Evolutionary conservation across 2,888 invertebrate genomes (phyloP).

Genomic region (Acleris emargana): DNA sequence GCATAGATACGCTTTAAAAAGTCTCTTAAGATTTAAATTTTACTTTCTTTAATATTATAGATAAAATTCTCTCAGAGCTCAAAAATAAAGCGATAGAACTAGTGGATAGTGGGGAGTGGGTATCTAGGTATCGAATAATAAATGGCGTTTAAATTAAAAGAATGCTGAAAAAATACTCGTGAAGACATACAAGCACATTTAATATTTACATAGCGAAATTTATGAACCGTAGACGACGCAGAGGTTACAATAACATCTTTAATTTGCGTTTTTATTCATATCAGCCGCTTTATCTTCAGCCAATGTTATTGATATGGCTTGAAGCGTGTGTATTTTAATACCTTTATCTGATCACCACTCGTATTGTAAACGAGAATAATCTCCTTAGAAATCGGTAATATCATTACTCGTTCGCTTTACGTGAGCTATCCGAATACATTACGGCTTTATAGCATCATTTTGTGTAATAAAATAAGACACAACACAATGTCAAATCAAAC

Average conservation of each 20-base stretch:
- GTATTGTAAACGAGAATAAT: slow-evolving; percentile 10
- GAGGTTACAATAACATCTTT: slow-evolving; percentile 26
- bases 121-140: too few species aligned
- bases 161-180: slow-evolving; percentile 10
- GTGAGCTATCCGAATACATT: slow-evolving; percentile 13
- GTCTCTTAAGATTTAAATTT: too few species aligned
- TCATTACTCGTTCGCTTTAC: slow-evolving; percentile 11
- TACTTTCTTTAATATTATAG: too few species aligned
- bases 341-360: slow-evolving; percentile 4
- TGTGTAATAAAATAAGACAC: slow-evolving; percentile 20
- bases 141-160: neutral
- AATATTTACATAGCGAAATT: slow-evolving; percentile 29
- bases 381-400: slow-evolving; percentile 7
- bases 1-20: too few species aligned
- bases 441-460: slow-evolving; percentile 14
- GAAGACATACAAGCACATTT: neutral
- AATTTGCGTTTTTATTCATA: slow-evolving; percentile 14
- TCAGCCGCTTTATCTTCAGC: slow-evolving; percentile 16
- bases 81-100: too few species aligned
- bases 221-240: slow-evolving; percentile 20
- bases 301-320: slow-evolving; percentile 19
- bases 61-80: too few species aligned
- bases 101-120: too few species aligned
- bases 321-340: slow-evolving; percentile 10
- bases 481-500: slow-evolving; percentile 8